A percentile compares a stretch with the other conserved stretches of the same genome.
Evolutionary conservation across 1,140 invertebrate genomes (phyloP).

Genomic region (Dinoponera quadriceps): DNA sequence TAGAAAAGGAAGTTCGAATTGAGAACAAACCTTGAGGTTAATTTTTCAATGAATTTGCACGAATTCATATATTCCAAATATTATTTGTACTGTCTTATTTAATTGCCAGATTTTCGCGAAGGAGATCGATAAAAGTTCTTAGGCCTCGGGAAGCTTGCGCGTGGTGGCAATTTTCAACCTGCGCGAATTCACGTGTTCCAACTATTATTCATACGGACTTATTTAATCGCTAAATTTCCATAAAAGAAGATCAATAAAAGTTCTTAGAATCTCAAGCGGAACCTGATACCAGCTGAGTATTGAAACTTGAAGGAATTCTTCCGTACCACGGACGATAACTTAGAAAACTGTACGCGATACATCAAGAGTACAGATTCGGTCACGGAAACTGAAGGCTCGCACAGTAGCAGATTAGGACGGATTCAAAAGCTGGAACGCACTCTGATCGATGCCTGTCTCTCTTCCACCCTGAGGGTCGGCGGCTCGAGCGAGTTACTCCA

Average conservation of each 20-base stretch:
- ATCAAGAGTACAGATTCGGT: background rate
- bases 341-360: constrained; percentile 16
- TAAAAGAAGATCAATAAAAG: background rate
- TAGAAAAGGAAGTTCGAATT: too few species aligned
- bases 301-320: background rate
- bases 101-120: background rate
- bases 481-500: too few species aligned
- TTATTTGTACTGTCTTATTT: too few species aligned
- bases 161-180: too few species aligned
- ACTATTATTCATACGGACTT: too few species aligned
- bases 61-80: too few species aligned
- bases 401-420: constrained; percentile 12
- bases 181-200: too few species aligned
- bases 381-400: background rate
- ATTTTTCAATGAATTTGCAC: too few species aligned
- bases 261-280: background rate
- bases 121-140: background rate
- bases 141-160: too few species aligned
- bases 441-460: constrained; percentile 13
- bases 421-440: background rate
- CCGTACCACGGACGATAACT: constrained; percentile 12
- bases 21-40: too few species aligned
- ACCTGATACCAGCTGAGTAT: background rate
- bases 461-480: background rate
- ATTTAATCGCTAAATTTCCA: background rate